phyloP scores from a whole-genome alignment of 2,113 vertebrate species.

The Oncorhynchus gorbuscha region DNA sequence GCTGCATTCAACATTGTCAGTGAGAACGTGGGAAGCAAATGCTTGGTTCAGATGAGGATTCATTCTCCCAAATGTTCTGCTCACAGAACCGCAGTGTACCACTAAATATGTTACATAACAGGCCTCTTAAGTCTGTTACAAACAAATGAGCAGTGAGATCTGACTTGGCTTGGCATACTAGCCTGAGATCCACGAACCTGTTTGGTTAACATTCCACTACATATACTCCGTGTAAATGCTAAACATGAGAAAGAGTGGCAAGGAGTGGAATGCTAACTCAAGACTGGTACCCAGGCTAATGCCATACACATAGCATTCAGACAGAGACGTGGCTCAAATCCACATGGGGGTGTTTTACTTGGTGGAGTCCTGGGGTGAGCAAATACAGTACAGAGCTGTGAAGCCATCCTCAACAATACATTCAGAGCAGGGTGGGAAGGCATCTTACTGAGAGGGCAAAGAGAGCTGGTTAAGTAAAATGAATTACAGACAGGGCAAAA shows the following conservation, averaged over 20 bases:
- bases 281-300: background rate
- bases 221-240: too few relatives aligned
- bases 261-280: too few relatives aligned
- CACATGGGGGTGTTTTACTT: background rate
- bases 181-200: too few relatives aligned
- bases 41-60: background rate
- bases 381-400: background rate
- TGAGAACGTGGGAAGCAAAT: background rate
- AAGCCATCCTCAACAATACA: background rate
- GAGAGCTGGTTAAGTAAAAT: background rate
- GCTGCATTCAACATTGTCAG: background rate
- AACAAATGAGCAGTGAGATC: background rate
- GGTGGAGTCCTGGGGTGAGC: background rate
- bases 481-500: background rate
- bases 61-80: background rate
- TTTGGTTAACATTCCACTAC: too few relatives aligned
- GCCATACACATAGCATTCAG: background rate
- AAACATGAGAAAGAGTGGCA: too few relatives aligned
- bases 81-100: background rate
- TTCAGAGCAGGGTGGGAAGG: background rate
- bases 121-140: background rate
- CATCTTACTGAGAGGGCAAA: background rate
- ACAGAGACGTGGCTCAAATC: background rate
- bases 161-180: background rate
- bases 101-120: background rate